These are phyloP conservation scores for Ianthella basta DNA, from an alignment of 37 sponge, comb jelly and placozoan genomes.

Conservation along the genomic window DNA sequence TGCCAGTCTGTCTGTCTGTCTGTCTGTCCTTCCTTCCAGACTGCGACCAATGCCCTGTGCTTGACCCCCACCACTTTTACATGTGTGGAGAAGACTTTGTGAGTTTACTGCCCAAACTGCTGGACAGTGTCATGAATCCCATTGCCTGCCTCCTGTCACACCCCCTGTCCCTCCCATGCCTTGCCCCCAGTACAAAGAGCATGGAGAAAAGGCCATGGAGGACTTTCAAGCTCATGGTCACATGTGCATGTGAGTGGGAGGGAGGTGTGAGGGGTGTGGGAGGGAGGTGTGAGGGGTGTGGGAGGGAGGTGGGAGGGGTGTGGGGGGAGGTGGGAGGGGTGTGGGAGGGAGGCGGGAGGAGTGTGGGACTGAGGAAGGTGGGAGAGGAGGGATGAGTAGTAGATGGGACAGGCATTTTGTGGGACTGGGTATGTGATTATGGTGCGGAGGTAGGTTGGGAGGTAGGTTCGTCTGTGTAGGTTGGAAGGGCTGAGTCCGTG, in stretches of 20 bases:
- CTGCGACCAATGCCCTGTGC: constrained; percentile 22
- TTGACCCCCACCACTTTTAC: constrained; percentile 31
- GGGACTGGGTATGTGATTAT: no score
- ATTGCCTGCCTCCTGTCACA: not conserved
- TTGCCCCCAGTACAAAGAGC: constrained; percentile 2
- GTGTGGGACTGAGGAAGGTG: no score
- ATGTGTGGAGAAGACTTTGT: constrained; percentile 13
- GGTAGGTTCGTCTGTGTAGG: no score
- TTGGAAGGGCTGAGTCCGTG: no score
- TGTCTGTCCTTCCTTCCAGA: not conserved
- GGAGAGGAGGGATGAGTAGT: no score
- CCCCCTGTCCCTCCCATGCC: not conserved
- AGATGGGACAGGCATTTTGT: no score
- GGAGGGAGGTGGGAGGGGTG: not conserved
- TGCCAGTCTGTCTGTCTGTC: not conserved
- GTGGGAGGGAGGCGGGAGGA: no score
- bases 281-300: not conserved
- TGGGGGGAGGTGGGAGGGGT: no score
- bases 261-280: not conserved
- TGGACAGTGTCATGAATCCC: not conserved
- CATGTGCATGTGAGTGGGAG: constrained; percentile 10
- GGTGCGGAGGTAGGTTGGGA: no score
- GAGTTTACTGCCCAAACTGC: not conserved
- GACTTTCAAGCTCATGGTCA: not conserved
- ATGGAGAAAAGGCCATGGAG: not conserved